A percentile compares a stretch with the other conserved stretches of the same genome.
These are phyloP conservation scores for Drosophila cognata DNA, from an alignment of 2,888 invertebrate genomes.

Conservation along the genomic window DNA sequence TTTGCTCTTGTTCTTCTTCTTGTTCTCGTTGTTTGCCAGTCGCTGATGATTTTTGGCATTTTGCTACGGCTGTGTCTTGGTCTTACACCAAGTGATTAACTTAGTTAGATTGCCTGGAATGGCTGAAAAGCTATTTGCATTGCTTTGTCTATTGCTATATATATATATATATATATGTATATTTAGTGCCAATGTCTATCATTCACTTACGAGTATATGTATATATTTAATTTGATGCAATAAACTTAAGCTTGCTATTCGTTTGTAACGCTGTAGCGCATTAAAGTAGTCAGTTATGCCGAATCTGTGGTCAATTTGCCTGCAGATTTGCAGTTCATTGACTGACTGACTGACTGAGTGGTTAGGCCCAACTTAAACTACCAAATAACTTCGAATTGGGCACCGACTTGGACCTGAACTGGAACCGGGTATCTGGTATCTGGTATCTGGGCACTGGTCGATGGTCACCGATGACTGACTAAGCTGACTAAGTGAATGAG, in stretches of 20 bases:
- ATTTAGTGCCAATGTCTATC: not conserved
- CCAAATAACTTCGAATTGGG: conserved; percentile 41
- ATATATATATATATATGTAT: not conserved
- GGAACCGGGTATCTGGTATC: conserved; percentile 17
- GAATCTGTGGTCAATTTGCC: conserved; percentile 23
- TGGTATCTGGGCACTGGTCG: conserved; percentile 21
- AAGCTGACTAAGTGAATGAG: conserved; percentile 76
- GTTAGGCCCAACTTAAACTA: conserved; percentile 50
- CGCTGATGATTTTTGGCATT: conserved; percentile 6
- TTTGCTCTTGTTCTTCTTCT: not conserved
- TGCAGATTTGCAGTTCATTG: conserved; percentile 74
- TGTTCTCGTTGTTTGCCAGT: not conserved
- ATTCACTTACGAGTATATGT: not conserved
- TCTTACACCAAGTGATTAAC: not conserved
- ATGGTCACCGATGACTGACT: conserved; percentile 16
- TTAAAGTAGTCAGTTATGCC: conserved; percentile 14
- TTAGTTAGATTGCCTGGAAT: not conserved
- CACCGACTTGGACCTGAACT: conserved; percentile 15
- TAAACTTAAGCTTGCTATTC: not conserved
- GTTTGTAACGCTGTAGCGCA: conserved; percentile 36
- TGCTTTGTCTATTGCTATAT: not conserved
- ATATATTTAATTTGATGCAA: not conserved
- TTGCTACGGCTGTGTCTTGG: conserved; percentile 11
- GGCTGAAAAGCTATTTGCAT: not conserved
- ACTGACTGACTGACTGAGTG: conserved; percentile 57